phyloP scores from a whole-genome alignment of 2,113 vertebrate genomes.

The Athene noctua region DNA sequence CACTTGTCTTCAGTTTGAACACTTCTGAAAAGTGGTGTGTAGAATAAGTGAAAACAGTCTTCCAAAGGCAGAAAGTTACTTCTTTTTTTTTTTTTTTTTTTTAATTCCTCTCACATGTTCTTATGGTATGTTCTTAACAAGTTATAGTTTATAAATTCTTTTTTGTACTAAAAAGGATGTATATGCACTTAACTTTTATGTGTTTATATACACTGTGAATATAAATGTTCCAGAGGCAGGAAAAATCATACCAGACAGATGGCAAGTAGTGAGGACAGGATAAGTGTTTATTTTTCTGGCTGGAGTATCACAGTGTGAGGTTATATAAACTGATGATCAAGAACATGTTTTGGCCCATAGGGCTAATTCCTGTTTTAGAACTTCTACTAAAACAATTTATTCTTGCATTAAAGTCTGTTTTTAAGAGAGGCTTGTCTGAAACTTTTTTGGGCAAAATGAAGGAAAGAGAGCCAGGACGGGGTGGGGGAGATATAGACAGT shows the following conservation, averaged over 20 bases:
- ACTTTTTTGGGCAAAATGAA: neutral
- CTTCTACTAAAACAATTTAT: neutral
- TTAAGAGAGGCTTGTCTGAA: neutral
- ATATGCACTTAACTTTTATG: neutral
- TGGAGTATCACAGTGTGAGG: neutral
- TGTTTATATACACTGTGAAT: neutral
- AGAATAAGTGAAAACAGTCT: neutral
- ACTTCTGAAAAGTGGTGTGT: neutral
- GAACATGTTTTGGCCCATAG: neutral
- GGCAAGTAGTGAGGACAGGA: neutral
- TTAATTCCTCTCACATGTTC: neutral
- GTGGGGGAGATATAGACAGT: neutral
- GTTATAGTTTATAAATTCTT: neutral
- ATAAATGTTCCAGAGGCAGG: neutral
- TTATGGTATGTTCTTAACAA: neutral
- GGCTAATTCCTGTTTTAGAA: neutral
- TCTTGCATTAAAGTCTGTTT: neutral
- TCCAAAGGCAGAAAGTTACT: neutral
- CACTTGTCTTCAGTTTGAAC: neutral
- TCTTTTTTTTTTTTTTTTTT: neutral
- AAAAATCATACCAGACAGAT: conserved; percentile 3
- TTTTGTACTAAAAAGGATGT: neutral
- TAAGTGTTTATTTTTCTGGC: conserved; percentile 43
- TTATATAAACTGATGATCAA: conserved; percentile 23
- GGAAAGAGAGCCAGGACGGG: neutral